Evolutionary conservation across 2,888 invertebrate genomes (phyloP).

Genomic region (Amblyjoppa proteus): DNA sequence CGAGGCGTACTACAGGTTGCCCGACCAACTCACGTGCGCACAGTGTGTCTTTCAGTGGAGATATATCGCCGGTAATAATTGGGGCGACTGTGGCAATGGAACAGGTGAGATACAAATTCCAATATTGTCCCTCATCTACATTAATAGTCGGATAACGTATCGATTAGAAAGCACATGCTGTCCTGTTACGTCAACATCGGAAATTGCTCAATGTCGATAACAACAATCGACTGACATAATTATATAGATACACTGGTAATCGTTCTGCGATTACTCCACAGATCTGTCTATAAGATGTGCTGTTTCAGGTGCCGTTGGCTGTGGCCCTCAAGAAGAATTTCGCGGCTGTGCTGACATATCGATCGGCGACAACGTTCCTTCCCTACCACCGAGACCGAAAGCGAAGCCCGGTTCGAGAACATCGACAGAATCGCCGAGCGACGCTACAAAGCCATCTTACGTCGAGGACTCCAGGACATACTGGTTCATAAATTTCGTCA

Average conservation of each 20-base stretch:
- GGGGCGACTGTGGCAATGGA: constrained; percentile 84
- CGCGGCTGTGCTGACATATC: constrained; percentile 93
- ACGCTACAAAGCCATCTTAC: constrained; percentile 86
- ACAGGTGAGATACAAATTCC: constrained; percentile 74
- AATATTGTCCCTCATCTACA: background rate
- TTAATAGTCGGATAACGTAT: constrained; percentile 50
- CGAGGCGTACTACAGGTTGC: constrained; percentile 90
- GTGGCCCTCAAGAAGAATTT: constrained; percentile 96
- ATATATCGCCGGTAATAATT: constrained; percentile 90
- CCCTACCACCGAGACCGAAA: constrained; percentile 85
- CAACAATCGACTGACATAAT: constrained; percentile 58
- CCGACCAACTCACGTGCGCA: constrained; percentile 89
- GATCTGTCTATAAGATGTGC: constrained; percentile 1
- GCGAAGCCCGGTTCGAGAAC: constrained; percentile 85
- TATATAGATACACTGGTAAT: constrained; percentile 41
- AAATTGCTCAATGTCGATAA: constrained; percentile 57
- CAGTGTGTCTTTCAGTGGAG: constrained; percentile 96
- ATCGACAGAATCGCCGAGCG: constrained; percentile 82
- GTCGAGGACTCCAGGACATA: constrained; percentile 78
- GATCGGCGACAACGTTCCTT: constrained; percentile 87
- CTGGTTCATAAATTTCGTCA: constrained; percentile 84
- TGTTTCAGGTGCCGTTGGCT: constrained; percentile 90
- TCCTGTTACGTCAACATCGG: constrained; percentile 27
- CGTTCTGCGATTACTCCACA: constrained; percentile 13
- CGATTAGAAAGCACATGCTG: constrained; percentile 56